Percentiles rank a stretch among this genome's conserved stretches.
phyloP scores from a whole-genome alignment of 2,888 invertebrate species.

The Apodemia mormo region DNA sequence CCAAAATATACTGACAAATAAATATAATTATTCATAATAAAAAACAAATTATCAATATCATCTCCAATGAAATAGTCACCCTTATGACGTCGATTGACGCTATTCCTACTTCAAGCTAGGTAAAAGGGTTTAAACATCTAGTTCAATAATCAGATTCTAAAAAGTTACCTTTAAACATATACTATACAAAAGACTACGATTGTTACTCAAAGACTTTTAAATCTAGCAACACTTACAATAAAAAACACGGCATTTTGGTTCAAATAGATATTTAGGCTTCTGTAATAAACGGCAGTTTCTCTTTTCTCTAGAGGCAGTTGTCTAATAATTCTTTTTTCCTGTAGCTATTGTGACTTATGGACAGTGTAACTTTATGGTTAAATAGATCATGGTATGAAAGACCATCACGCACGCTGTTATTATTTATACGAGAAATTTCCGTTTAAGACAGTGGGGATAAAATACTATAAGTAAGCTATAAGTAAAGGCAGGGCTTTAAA shows the following conservation, averaged over 20 bases:
- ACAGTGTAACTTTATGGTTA: no score
- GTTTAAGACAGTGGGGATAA: conserved; percentile 46
- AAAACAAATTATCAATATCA: conserved; percentile 27
- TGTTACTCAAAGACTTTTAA: conserved; percentile 36
- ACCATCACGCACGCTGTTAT: no score
- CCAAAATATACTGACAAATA: conserved; percentile 68
- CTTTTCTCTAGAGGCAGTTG: neutral
- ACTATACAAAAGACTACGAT: conserved; percentile 14
- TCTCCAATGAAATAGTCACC: conserved; percentile 11
- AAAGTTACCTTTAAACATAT: conserved; percentile 6
- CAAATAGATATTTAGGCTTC: conserved; percentile 61
- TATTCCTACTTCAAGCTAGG: conserved; percentile 69
- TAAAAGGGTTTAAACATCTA: conserved; percentile 51
- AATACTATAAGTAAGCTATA: conserved; percentile 73
- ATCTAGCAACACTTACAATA: conserved; percentile 61
- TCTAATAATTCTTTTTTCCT: no score
- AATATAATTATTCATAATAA: conserved; percentile 54
- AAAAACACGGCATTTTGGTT: conserved; percentile 56
- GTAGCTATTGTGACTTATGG: no score
- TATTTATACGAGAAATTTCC: no score
- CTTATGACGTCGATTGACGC: conserved; percentile 4
- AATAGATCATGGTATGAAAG: no score
- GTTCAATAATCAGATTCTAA: conserved; percentile 24
- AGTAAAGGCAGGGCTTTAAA: conserved; percentile 60
- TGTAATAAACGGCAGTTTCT: conserved; percentile 55